These are phyloP conservation scores for Teinopalpus imperialis DNA, from an alignment of 2,888 invertebrate species.

Conservation along the genomic window DNA sequence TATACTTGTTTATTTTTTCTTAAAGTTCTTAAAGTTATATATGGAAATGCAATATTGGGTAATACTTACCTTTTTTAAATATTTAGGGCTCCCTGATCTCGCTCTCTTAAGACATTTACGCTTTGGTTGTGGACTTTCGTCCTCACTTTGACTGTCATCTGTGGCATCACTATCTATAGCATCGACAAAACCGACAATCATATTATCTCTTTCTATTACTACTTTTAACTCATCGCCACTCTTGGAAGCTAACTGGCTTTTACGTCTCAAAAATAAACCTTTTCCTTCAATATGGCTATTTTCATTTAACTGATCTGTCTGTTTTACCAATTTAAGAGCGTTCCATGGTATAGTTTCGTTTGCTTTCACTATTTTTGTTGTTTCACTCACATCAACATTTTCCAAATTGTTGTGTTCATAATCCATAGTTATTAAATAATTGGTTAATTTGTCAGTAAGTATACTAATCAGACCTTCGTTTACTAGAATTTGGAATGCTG, in stretches of 20 bases:
- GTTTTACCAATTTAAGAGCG: constrained; percentile 23
- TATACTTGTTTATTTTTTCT: background rate
- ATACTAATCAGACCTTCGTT: constrained; percentile 68
- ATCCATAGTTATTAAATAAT: constrained; percentile 64
- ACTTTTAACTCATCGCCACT: constrained; percentile 66
- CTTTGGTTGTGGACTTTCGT: constrained; percentile 40
- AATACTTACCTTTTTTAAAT: constrained; percentile 50
- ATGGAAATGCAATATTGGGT: too few species aligned
- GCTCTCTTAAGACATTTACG: constrained; percentile 56
- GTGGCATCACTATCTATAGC: constrained; percentile 63
- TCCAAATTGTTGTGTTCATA: constrained; percentile 60
- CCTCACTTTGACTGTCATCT: constrained; percentile 65
- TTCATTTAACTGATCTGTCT: constrained; percentile 14
- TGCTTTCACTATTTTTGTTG: constrained; percentile 27
- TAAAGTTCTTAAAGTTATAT: too few species aligned
- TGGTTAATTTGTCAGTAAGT: constrained; percentile 64
- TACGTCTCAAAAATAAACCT: constrained; percentile 52
- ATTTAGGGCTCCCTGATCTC: constrained; percentile 53
- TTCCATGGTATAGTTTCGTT: constrained; percentile 31
- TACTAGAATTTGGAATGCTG: constrained; percentile 74
- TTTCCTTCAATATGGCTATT: constrained; percentile 27
- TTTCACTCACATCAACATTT: constrained; percentile 36
- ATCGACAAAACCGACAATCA: constrained; percentile 72
- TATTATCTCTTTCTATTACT: constrained; percentile 74
- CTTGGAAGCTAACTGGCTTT: constrained; percentile 44